Evolutionary conservation across 2,113 vertebrate genomes (phyloP), one percentile per base, ranked within the genome.

Genomic region (Leptobrachium leishanense): DNA sequence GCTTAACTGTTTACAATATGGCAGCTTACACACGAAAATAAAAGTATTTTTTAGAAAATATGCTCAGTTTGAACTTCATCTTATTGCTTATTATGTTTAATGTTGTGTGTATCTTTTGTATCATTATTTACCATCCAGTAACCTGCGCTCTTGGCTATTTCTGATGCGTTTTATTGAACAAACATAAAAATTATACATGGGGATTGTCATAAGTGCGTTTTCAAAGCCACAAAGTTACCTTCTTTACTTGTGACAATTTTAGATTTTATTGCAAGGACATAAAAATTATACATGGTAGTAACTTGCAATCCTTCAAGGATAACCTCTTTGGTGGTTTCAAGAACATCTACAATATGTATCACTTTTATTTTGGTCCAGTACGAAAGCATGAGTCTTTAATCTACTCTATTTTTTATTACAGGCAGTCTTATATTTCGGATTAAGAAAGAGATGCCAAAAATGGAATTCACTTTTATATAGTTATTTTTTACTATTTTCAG

Each of bases 171-270:
- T 71, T 71, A 71, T 72, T n/a, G 43, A 71, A 64, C 20, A 53
- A 71, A 31, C 68, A 72, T 79, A 79, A 79, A 72, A 64, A 72
- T 72, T 79, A 79, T 55, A 79, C 77, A 79, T 65, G 63, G 68
- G 53, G 64, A 69, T 72, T 72, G 77, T 72, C 68, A 72, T 40
- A 72, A 79, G 77, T 65, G 6, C 54, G 68, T 59, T 66, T 79
- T 72, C 44, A 65, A 79, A 66, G 43, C 75, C 67, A 66, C 69
- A 79, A 72, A 72, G 68, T 65, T 54, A 46, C 69, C 55, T 77
- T 62, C 54, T 72, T 65, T 20, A 65, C 12, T 65, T 65, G 11
- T 78, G 68, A 78, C 43, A 65, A 72, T 64, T 71, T 77, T 46
- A 77, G 50, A 62, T 46, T 76, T 77, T 62, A 69, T 77, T 55